Percentiles rank a stretch among this genome's conserved stretches.
Conservation (phyloP, 2,888 invertebrate genomes). For the Trisateles emortualis region DNA sequence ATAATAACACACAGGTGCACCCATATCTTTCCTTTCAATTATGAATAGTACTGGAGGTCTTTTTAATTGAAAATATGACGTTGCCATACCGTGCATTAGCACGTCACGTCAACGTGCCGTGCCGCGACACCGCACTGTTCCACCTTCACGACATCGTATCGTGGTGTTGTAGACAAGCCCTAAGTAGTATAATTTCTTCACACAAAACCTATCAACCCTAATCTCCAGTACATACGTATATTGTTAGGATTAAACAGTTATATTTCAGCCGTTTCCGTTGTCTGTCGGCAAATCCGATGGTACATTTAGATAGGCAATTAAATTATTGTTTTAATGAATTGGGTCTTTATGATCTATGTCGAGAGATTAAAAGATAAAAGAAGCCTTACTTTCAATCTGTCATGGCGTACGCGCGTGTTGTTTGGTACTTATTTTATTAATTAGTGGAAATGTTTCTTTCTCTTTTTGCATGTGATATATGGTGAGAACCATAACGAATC, state of each 20-base stretch:
- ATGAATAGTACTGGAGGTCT: too few relatives aligned
- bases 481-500: slow-evolving; percentile 1
- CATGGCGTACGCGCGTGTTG: neutral
- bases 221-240: slow-evolving; percentile 32
- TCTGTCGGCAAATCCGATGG: slow-evolving; percentile 54
- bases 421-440: slow-evolving; percentile 10
- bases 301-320: slow-evolving; percentile 64
- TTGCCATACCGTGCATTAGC: too few relatives aligned
- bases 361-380: slow-evolving; percentile 32
- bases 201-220: neutral
- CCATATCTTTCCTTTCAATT: too few relatives aligned
- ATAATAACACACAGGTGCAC: too few relatives aligned
- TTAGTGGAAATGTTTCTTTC: slow-evolving; percentile 20
- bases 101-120: too few relatives aligned
- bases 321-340: slow-evolving; percentile 44
- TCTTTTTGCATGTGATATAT: slow-evolving; percentile 26
- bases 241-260: slow-evolving; percentile 50
- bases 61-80: too few relatives aligned
- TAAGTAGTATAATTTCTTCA: too few relatives aligned
- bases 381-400: slow-evolving; percentile 21
- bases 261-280: slow-evolving; percentile 51
- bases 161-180: too few relatives aligned
- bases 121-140: too few relatives aligned
- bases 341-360: slow-evolving; percentile 41
- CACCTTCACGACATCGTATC: too few relatives aligned